Evolutionary conservation across 2,797 vertebrate genomes (phyloP).

Genomic region (Nannoperca australis): DNA sequence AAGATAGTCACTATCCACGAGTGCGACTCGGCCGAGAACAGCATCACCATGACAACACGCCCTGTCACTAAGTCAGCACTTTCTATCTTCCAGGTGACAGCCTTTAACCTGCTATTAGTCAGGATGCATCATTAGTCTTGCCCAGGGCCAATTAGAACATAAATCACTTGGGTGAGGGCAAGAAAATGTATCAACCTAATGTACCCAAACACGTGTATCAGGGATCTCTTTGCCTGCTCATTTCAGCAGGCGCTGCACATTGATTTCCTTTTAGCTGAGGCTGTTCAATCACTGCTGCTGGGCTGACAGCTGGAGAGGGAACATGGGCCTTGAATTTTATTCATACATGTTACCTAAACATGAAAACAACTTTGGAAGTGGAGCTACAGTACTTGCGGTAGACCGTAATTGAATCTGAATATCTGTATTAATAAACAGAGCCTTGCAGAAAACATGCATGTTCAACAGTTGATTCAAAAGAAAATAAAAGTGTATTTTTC

Average conservation of each 20-base stretch:
- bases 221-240: constrained; percentile 22
- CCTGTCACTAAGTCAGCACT: constrained; percentile 89
- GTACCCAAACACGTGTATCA: constrained; percentile 37
- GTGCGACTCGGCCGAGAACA: constrained; percentile 93
- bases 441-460: background rate
- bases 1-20: constrained; percentile 98
- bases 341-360: constrained; percentile 9
- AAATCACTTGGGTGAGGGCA: constrained; percentile 36
- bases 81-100: constrained; percentile 95
- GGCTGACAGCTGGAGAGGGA: constrained; percentile 2
- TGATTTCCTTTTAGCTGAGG: constrained; percentile 53
- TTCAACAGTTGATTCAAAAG: background rate
- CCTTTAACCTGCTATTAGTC: constrained; percentile 32
- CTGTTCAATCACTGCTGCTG: constrained; percentile 19
- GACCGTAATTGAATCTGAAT: background rate
- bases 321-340: constrained; percentile 12
- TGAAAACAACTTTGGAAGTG: background rate
- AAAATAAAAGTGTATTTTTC: background rate
- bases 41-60: constrained; percentile 86
- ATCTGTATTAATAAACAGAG: background rate
- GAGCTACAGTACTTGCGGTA: background rate
- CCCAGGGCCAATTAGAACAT: constrained; percentile 43
- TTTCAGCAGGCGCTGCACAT: constrained; percentile 43
- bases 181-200: constrained; percentile 37
- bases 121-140: constrained; percentile 51